Evolutionary conservation across 2,797 vertebrate genomes (phyloP).

Genomic region (Denticeps clupeoides): DNA sequence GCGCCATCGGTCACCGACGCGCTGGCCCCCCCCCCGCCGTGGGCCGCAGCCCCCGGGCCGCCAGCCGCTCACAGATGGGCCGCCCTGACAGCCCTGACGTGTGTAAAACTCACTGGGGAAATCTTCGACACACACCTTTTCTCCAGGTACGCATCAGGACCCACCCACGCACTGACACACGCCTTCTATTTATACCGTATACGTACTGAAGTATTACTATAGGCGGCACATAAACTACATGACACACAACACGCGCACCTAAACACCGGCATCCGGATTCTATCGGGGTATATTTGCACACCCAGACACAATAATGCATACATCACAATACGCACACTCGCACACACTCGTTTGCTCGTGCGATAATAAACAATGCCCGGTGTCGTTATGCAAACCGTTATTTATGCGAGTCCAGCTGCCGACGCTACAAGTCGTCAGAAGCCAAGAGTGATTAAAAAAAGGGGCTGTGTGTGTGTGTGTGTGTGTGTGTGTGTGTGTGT

Average conservation of each 20-base stretch:
- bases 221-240: neutral
- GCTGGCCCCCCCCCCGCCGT: slow-evolving; percentile 7
- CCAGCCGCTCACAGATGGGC: slow-evolving; percentile 14
- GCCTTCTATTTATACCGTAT: too few relatives aligned
- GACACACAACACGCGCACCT: neutral
- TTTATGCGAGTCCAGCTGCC: slow-evolving; percentile 4
- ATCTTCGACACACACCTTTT: neutral
- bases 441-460: slow-evolving; percentile 8
- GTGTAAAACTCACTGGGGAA: slow-evolving; percentile 18
- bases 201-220: too few relatives aligned
- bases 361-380: slow-evolving; percentile 8
- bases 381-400: slow-evolving; percentile 23
- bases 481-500: too few relatives aligned
- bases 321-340: neutral
- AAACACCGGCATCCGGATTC: neutral
- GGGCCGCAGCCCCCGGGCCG: slow-evolving; percentile 15
- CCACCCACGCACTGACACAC: too few relatives aligned
- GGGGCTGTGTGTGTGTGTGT: too few relatives aligned
- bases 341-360: slow-evolving; percentile 43
- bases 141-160: too few relatives aligned
- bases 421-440: slow-evolving; percentile 8
- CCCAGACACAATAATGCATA: too few relatives aligned
- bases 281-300: neutral
- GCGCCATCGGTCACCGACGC: slow-evolving; percentile 28
- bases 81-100: slow-evolving; percentile 15